Evolutionary conservation across 92 coral and sea anemone species (phyloP), one percentile per base, ranked within the genome.

Genomic region (Galaxea fascicularis): DNA sequence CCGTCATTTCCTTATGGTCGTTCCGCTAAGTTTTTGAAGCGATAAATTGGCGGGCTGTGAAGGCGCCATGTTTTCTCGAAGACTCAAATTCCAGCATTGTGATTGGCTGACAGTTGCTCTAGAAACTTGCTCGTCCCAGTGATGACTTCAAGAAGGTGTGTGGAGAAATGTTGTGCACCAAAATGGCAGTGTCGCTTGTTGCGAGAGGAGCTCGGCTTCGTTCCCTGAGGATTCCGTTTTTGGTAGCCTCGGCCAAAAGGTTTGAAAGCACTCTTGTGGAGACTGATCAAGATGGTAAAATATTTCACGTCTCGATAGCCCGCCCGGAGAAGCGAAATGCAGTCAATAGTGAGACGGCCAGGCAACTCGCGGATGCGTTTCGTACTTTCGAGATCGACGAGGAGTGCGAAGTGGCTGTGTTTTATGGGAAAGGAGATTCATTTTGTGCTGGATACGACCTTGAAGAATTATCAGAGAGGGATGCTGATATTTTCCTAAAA

Each of bases 281-380:
- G 85, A 94, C 93, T 54, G 98, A 89, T 35, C 90, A 86, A 77
- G 86, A 82, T 67, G 98, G 90, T 26, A 87, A 91, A 64, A 94
- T 94, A 1, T 86, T 89, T 46, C 70, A 86, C 8, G 98, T 94
- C 8, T 86, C 95, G 24, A 91, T 94, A 66, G 76, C 82, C 60
- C 98, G 98, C 26, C 98, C 98, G 18, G 98, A 94, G 71, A 94
- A 94, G 88, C 89, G 98, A 28, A 94, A 94, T 76, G 98, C 98
- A 1, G 91, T 94, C 13, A 88, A 93, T 41, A 59, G 75, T 11
- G 91, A 94, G 30, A 87, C 98, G 53, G 94, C 98, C 13, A 72
- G 39, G 7, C 65, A 87, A 74, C 94, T 95, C 28, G 88, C 84
- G 4, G 84, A 91, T 0, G 92, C 94, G n/a, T 91, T 95, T 74